Percentiles rank a stretch among this genome's conserved stretches.
These are phyloP conservation scores for Melopsittacus undulatus DNA, from an alignment of 2,797 vertebrate genomes.

Conservation along the genomic window DNA sequence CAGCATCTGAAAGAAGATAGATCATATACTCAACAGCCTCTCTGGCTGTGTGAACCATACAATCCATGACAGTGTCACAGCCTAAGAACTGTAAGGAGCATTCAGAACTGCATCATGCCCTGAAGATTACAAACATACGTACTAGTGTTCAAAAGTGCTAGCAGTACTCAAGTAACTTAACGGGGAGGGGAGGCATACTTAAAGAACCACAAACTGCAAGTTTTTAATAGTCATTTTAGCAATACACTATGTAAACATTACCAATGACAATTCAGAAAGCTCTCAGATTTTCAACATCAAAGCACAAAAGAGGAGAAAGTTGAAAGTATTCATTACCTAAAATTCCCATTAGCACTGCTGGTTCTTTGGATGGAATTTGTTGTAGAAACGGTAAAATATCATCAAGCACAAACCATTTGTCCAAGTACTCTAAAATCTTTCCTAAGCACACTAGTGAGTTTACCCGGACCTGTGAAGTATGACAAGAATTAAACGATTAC, in stretches of 20 bases:
- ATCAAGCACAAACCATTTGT: slow-evolving; percentile 99
- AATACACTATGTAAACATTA: background rate
- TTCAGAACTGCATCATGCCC: background rate
- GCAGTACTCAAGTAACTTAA: background rate
- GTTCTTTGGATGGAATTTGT: slow-evolving; percentile 97
- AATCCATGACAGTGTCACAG: background rate
- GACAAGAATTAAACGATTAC: background rate
- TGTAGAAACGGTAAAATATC: slow-evolving; percentile 97
- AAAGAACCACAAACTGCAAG: background rate
- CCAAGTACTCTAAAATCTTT: slow-evolving; percentile 97
- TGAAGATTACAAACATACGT: background rate
- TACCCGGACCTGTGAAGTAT: slow-evolving; percentile 88
- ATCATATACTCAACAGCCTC: background rate
- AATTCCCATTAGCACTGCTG: slow-evolving; percentile 97
- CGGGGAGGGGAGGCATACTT: background rate
- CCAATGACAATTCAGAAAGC: background rate
- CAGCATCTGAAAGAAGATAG: background rate
- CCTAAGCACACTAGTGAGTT: slow-evolving; percentile 98
- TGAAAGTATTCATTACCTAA: slow-evolving; percentile 81
- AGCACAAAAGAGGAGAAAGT: background rate
- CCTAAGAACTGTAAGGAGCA: background rate
- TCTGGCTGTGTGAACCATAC: background rate
- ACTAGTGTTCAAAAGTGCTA: background rate
- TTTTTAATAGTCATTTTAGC: background rate
- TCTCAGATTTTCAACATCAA: background rate